Evolutionary conservation across 1,140 invertebrate genomes (phyloP), one percentile per base, ranked within the genome.

Genomic region (Leptinotarsa undecemlineata): DNA sequence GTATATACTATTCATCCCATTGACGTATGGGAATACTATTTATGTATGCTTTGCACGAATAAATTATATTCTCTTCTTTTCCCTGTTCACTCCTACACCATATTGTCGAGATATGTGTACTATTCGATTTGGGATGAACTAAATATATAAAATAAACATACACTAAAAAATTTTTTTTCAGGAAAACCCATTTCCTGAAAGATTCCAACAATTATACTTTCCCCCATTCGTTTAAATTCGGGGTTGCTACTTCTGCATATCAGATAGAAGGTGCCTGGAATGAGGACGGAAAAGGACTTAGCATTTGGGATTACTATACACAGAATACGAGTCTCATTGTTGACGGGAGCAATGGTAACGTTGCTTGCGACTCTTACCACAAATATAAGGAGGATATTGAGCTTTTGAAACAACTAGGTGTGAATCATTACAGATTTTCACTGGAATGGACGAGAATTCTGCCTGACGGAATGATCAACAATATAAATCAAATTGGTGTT

Each of bases 291-390:
- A 85, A 85, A 79, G 86, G 87, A 13, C 85, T 87, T 79, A 87
- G 85, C 76, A 87, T 87, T 77, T 89, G 88, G 89, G 90, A 92
- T 81, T 87, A 85, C 21, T 88, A 87, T 75, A 82, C 86, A 6
- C 88, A 71, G 57, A 23, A 57, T 33, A 71, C 19, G 11, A 21
- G 26, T 15, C n/a, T 71, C 14, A 14, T 71, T 13, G 51, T 1
- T 17, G 69, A 71, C 26, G 51, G 51, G 48, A 23, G n/a, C 13
- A 71, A 26, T 48, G 92, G 90, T 0, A 90, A 93, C 81, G 80
- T 92, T 19, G 91, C 92, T 0, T 89, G 88, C 76, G 89, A 93
- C 81, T 92, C 91, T 15, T 93, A 93, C 83, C 84, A 92, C 80
- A 85, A 89, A 51, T 91, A 90, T 82, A 83, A 85, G 60, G 88